A percentile compares a stretch with the other conserved stretches of the same genome.
These are phyloP conservation scores for Drosophila mercatorum DNA, from an alignment of 2,888 invertebrate genomes.

Conservation along the genomic window DNA sequence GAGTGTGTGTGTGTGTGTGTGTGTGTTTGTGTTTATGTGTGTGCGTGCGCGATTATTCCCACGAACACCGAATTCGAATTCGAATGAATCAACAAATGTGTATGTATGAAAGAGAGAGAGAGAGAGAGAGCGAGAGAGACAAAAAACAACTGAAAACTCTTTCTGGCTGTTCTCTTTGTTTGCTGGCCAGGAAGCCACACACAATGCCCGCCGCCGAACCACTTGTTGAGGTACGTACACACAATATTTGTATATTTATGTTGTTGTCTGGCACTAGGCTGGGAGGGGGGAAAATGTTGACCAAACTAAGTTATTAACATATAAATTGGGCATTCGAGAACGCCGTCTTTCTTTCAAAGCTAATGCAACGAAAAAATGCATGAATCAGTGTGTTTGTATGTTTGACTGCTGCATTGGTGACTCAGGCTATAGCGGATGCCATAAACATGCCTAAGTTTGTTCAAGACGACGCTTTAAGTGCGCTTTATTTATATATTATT, in stretches of 20 bases:
- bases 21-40: constrained; percentile 1
- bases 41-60: constrained; percentile 59
- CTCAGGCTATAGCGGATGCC: constrained; percentile 56
- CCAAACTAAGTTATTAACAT: constrained; percentile 44
- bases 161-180: constrained; percentile 3
- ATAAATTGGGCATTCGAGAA: constrained; percentile 23
- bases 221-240: constrained; percentile 41
- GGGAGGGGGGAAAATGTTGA: constrained; percentile 19
- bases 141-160: constrained; percentile 16
- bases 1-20: background rate
- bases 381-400: constrained; percentile 6
- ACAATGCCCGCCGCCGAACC: constrained; percentile 50
- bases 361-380: constrained; percentile 14
- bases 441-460: constrained; percentile 53
- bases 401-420: constrained; percentile 30
- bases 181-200: constrained; percentile 36
- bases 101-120: constrained; percentile 20
- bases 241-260: constrained; percentile 23
- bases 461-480: constrained; percentile 18
- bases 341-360: constrained; percentile 7
- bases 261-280: constrained; percentile 5
- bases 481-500: constrained; percentile 12
- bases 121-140: background rate
- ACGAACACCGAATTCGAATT: constrained; percentile 54
- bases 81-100: constrained; percentile 49